Percentiles rank a stretch among this genome's conserved stretches.
Evolutionary conservation across 2,797 vertebrate genomes (phyloP).

Genomic region (Karalla daura): DNA sequence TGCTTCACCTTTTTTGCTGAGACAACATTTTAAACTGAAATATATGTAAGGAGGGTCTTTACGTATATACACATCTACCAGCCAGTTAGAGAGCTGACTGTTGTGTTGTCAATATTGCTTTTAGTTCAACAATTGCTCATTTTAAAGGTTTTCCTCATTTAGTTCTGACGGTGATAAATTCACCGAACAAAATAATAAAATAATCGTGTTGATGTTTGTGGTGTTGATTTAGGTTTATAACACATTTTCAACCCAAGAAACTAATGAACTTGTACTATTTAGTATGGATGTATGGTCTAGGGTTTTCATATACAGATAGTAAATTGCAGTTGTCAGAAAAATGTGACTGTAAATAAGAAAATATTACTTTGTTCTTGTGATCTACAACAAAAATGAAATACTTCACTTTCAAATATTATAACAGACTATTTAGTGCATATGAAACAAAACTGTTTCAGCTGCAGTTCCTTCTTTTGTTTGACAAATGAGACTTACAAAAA

Average conservation of each 20-base stretch:
- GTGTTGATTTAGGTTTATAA: constrained; percentile 15
- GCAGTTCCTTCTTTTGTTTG: constrained; percentile 19
- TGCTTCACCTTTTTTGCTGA: not conserved
- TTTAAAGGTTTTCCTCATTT: too few species aligned
- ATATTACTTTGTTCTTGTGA: not conserved
- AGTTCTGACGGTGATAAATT: not conserved
- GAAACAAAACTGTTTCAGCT: not conserved
- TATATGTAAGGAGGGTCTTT: not conserved
- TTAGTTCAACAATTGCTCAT: constrained; percentile 1
- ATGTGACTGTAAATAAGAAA: constrained; percentile 17
- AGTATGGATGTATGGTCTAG: constrained; percentile 9
- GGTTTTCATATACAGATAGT: too few species aligned
- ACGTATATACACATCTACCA: not conserved
- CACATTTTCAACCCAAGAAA: not conserved
- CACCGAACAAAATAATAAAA: not conserved
- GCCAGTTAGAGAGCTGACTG: not conserved
- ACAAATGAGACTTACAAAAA: constrained; percentile 8
- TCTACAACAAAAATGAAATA: not conserved
- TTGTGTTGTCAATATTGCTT: not conserved
- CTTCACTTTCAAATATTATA: not conserved
- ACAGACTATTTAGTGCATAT: not conserved
- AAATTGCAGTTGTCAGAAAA: constrained; percentile 7
- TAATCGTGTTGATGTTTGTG: constrained; percentile 19
- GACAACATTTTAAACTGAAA: not conserved
- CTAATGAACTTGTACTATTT: constrained; percentile 14